Evolutionary conservation across 2,797 vertebrate genomes (phyloP).

Genomic region (Margarornis squamiger): DNA sequence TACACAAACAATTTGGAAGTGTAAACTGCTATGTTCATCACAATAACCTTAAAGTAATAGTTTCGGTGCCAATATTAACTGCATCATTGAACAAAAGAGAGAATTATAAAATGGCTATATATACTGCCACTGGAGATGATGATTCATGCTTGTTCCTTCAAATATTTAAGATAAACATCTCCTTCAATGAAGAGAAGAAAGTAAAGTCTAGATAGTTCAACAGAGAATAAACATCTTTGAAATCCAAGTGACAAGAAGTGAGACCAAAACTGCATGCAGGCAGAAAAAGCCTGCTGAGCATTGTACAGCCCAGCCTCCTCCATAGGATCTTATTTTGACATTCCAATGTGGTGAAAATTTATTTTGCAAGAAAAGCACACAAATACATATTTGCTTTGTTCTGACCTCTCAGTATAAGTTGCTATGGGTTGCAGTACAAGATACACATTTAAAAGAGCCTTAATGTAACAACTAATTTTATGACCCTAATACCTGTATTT

Average conservation of each 20-base stretch:
- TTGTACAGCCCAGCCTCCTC: background rate
- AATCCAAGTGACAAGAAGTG: background rate
- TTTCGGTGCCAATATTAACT: background rate
- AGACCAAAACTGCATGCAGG: background rate
- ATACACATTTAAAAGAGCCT: background rate
- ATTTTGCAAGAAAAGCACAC: background rate
- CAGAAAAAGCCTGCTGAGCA: background rate
- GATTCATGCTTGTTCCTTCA: background rate
- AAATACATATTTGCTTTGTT: background rate
- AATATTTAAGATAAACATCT: background rate
- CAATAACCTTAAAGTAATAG: background rate
- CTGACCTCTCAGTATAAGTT: background rate
- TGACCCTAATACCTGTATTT: background rate
- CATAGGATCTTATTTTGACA: background rate
- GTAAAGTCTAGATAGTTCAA: background rate
- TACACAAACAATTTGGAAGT: background rate
- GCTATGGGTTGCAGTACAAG: accelerated
- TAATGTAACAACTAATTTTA: background rate
- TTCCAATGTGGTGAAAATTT: background rate
- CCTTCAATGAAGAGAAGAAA: background rate
- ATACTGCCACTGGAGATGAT: background rate
- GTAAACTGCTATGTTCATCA: background rate
- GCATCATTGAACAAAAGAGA: background rate
- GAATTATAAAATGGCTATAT: background rate
- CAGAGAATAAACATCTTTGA: background rate